These are phyloP conservation scores for Cyclophora punctaria DNA, from an alignment of 2,888 invertebrate species.

Conservation along the genomic window DNA sequence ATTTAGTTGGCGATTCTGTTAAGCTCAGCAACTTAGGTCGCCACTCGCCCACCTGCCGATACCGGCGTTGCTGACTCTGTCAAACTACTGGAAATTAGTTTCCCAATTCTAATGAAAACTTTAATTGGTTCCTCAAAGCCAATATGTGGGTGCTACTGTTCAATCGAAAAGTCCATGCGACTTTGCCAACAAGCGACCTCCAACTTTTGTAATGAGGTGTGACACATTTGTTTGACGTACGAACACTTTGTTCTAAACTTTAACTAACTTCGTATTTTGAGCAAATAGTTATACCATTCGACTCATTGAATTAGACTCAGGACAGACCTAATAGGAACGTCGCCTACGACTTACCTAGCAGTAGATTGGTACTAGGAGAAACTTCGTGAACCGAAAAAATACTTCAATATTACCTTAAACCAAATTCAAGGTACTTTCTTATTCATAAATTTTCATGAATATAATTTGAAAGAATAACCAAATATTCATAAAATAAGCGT, in stretches of 20 bases:
- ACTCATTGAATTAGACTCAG: background rate
- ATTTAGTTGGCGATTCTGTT: constrained; percentile 30
- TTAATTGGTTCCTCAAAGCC: constrained; percentile 69
- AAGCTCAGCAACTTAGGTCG: constrained; percentile 25
- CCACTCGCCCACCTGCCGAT: constrained; percentile 35
- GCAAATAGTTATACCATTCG: background rate
- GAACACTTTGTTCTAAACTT: constrained; percentile 1
- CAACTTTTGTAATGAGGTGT: constrained; percentile 36
- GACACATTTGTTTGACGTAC: constrained; percentile 25
- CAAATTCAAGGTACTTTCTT: no score
- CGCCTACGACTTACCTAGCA: no score
- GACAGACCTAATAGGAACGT: background rate
- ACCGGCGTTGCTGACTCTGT: constrained; percentile 56
- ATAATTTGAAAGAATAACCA: no score
- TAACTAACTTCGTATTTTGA: constrained; percentile 1
- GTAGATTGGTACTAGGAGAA: no score
- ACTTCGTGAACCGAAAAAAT: no score
- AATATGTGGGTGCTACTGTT: constrained; percentile 53
- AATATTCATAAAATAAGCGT: no score
- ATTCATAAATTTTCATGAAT: no score
- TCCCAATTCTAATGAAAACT: constrained; percentile 66
- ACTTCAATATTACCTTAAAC: no score
- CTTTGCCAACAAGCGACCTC: constrained; percentile 19
- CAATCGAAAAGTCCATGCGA: constrained; percentile 42
- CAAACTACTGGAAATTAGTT: constrained; percentile 71